phyloP scores from a whole-genome alignment of 2,888 invertebrate species.

The Druceiella hillmani region DNA sequence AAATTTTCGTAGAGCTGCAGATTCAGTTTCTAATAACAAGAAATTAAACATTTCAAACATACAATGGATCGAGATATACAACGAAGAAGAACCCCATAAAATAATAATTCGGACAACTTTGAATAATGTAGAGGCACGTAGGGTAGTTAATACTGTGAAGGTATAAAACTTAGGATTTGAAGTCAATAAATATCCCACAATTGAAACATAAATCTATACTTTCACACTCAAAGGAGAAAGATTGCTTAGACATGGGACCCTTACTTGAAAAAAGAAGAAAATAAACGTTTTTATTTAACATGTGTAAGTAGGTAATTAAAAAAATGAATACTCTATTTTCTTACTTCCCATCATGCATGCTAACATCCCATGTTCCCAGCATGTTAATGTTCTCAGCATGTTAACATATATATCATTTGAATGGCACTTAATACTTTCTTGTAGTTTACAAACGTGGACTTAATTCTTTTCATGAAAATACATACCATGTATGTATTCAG shows the following conservation, averaged over 20 bases:
- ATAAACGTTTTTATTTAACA: not conserved
- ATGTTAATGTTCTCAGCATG: no score
- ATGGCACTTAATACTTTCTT: no score
- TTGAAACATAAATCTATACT: conserved; percentile 12
- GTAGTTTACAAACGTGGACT: no score
- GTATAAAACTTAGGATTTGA: conserved; percentile 13
- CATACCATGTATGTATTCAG: no score
- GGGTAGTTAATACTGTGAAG: conserved; percentile 13
- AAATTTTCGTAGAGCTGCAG: conserved; percentile 16
- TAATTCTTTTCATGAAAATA: no score
- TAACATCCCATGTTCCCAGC: no score
- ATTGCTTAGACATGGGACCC: conserved; percentile 10
- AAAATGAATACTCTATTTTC: no score
- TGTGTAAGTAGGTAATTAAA: no score
- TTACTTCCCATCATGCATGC: no score
- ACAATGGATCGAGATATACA: conserved; percentile 13
- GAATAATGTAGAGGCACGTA: conserved; percentile 14
- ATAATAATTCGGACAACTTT: conserved; percentile 13
- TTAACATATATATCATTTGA: no score
- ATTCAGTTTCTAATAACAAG: conserved; percentile 15
- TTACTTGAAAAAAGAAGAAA: conserved; percentile 8
- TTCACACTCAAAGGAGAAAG: conserved; percentile 14
- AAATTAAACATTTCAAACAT: conserved; percentile 16
- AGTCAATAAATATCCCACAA: conserved; percentile 10
- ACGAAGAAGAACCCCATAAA: conserved; percentile 3